phyloP scores from a whole-genome alignment of 2,797 vertebrate species.

The Amblyraja radiata region DNA sequence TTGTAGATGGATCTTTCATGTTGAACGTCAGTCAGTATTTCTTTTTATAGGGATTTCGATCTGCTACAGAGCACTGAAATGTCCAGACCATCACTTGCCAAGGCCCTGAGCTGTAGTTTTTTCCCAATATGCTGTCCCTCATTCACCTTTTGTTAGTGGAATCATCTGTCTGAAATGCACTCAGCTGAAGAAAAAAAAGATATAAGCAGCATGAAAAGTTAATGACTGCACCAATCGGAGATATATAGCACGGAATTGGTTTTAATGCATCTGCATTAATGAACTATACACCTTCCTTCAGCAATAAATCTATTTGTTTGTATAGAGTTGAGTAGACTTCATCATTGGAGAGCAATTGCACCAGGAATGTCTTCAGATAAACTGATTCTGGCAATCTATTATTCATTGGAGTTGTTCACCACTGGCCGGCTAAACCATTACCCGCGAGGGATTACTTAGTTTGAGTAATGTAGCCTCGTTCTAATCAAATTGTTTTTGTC shows the following conservation, averaged over 20 bases:
- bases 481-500: constrained; percentile 1
- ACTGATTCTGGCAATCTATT: constrained; percentile 2
- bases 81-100: not conserved
- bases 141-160: not conserved
- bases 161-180: not conserved
- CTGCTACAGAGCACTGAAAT: not conserved
- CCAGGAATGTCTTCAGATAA: not conserved
- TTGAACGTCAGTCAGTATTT: not conserved
- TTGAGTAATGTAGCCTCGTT: not conserved
- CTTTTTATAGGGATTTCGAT: not conserved
- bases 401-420: not conserved
- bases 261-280: not conserved
- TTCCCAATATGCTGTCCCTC: not conserved
- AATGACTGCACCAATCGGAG: not conserved
- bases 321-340: not conserved
- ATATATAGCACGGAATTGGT: not conserved
- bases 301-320: not conserved
- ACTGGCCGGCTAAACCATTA: not conserved
- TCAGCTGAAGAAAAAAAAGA: not conserved
- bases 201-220: not conserved
- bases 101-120: not conserved
- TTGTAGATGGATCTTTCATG: not conserved
- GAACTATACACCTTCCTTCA: not conserved
- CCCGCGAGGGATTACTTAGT: not conserved
- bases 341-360: not conserved